Conservation (phyloP, 2,113 vertebrate species). For the Diphyllodes magnificus region DNA sequence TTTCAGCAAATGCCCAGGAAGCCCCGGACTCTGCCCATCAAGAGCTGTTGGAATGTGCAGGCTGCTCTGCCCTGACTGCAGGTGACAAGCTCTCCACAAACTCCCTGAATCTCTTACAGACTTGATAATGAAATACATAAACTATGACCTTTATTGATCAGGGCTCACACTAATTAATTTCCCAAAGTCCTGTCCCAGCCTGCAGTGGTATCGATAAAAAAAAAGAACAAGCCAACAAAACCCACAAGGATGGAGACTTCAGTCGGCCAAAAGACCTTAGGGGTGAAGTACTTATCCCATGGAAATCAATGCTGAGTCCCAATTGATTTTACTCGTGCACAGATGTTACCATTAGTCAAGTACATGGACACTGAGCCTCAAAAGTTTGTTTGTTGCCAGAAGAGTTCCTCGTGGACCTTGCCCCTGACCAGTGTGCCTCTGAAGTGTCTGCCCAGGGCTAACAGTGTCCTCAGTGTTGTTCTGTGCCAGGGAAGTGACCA, state of each 20-base stretch:
- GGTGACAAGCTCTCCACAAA: conserved; percentile 23
- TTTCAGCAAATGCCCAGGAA: background rate
- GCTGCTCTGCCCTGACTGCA: background rate
- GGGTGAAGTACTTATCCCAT: background rate
- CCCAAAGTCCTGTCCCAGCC: conserved; percentile 20
- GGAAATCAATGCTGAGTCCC: conserved; percentile 17
- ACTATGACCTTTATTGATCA: conserved; percentile 56
- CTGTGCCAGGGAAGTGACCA: background rate
- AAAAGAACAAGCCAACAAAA: background rate
- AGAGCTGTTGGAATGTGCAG: background rate
- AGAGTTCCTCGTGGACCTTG: background rate
- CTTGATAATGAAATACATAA: conserved; percentile 63
- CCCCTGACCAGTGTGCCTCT: background rate
- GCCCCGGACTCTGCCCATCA: background rate
- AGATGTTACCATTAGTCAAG: background rate
- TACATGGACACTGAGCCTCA: background rate
- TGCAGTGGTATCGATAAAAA: background rate
- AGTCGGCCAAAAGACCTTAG: background rate
- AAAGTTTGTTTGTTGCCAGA: background rate
- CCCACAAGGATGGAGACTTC: background rate
- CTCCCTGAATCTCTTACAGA: conserved; percentile 24
- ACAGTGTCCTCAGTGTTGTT: background rate
- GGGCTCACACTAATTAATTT: conserved; percentile 54
- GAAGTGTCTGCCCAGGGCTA: background rate
- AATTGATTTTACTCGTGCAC: background rate